Evolutionary conservation across 2,888 invertebrate species (phyloP), one percentile per base, ranked within the genome.

Genomic region (Drosophila gaucha): DNA sequence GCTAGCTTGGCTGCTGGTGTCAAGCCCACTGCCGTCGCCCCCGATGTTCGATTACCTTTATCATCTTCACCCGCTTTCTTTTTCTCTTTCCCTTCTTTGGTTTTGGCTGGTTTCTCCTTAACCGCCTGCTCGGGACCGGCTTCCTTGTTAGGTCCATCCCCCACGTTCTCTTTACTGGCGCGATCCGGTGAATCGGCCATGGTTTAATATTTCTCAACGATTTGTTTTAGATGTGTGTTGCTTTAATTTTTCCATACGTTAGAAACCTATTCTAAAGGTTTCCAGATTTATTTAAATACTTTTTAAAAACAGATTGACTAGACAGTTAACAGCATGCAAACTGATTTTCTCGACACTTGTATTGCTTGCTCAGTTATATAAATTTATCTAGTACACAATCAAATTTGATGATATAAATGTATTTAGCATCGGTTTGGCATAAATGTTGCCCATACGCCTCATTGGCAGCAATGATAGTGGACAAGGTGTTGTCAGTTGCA

Each of bases 371-470:
- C 3, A 14, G 14, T 20, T 46, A 46, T 46, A 9, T 46, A 20
- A 46, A 46, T 20, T 12, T 6, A 4, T 14, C 16, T 14, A n/a
- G 14, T 20, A 10, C 20, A 18, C 18, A 4, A 36, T 18, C 10
- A 3, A 12, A 22, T 63, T 78, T 36, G 46, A 33, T n/a, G n/a
- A n/a, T n/a, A n/a, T n/a, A n/a, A n/a, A n/a, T n/a, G n/a, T n/a
- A n/a, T n/a, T n/a, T n/a, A n/a, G n/a, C n/a, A 35, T 56, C 18
- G 60, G 36, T 47, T 68, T 54, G 52, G 46, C 39, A 46, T 36
- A 24, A 41, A 52, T 60, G 74, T 76, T 78, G 64, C 59, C 63
- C 63, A 74, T 71, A 79, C 78, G 80, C 63, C 66, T 49, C 60
- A 74, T 59, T 78, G 72, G 73, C 68, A 69, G 47, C 18, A 51